These are phyloP conservation scores for Vireo griseus DNA, from an alignment of 2,797 vertebrate species.

Conservation along the genomic window DNA sequence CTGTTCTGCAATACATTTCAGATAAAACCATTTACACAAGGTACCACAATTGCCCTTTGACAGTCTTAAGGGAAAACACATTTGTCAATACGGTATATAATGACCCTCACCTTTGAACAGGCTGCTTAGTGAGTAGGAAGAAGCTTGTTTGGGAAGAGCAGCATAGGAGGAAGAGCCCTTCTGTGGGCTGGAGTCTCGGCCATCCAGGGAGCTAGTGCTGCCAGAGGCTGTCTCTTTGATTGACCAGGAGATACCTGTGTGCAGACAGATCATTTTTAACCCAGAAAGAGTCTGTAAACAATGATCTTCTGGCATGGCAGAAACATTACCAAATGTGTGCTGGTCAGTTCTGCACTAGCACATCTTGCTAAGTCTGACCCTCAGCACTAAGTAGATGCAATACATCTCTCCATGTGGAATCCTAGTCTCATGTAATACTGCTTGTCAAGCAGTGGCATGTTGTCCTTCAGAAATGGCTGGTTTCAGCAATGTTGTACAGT, in stretches of 20 bases:
- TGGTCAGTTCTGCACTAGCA: not conserved
- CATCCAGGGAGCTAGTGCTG: slow-evolving; percentile 68
- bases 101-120: slow-evolving; percentile 87
- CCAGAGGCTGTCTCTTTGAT: slow-evolving; percentile 88
- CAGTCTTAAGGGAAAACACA: not conserved
- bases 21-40: not conserved
- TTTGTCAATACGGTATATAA: not conserved
- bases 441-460: accelerated
- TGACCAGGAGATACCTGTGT: slow-evolving; percentile 92
- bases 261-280: not conserved
- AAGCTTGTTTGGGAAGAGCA: slow-evolving; percentile 79
- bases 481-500: not conserved
- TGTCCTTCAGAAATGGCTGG: not conserved
- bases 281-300: not conserved
- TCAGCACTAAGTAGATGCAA: not conserved
- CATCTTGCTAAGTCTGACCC: not conserved
- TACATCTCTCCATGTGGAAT: not conserved
- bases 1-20: not conserved
- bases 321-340: not conserved
- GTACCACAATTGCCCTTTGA: not conserved
- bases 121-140: slow-evolving; percentile 87
- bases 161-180: slow-evolving; percentile 73
- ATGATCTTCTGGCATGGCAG: not conserved
- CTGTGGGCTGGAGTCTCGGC: slow-evolving; percentile 75
- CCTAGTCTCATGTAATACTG: not conserved